Conservation (phyloP, 2,113 vertebrate species). For the Turdus rufiventris region DNA sequence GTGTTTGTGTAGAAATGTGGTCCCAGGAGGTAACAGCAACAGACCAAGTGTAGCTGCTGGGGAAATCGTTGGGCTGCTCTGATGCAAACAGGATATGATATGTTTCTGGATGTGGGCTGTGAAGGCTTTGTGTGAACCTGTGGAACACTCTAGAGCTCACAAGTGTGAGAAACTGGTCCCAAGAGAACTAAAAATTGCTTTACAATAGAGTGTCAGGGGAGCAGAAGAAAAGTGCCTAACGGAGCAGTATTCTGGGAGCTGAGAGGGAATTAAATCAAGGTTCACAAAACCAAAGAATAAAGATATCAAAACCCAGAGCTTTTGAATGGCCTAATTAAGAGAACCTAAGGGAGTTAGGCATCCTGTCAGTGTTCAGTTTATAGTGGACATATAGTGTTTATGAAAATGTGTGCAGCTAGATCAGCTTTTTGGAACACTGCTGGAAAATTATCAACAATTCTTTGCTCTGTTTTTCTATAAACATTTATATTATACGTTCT, state of each 20-base stretch:
- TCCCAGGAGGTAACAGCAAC: background rate
- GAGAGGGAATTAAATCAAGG: background rate
- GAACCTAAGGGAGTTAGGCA: background rate
- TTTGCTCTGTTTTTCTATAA: slow-evolving; percentile 18
- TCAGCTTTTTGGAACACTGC: background rate
- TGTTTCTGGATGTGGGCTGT: slow-evolving; percentile 10
- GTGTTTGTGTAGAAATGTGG: background rate
- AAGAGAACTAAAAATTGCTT: background rate
- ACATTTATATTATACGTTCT: slow-evolving; percentile 48
- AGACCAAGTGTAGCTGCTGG: background rate
- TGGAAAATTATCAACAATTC: slow-evolving; percentile 5
- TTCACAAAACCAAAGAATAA: background rate
- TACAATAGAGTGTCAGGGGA: background rate
- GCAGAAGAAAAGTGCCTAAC: background rate
- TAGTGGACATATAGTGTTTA: background rate
- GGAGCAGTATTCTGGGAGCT: background rate
- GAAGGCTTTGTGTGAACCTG: background rate
- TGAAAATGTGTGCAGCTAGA: background rate
- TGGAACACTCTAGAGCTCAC: background rate
- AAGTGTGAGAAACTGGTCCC: background rate
- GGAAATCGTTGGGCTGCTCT: slow-evolving; percentile 13
- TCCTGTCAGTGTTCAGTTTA: background rate
- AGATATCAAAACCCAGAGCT: background rate
- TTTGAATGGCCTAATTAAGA: background rate
- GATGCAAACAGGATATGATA: slow-evolving; percentile 15